These are phyloP conservation scores for Anarhynchus alexandrinus DNA, from an alignment of 2,113 vertebrate species.

Conservation along the genomic window DNA sequence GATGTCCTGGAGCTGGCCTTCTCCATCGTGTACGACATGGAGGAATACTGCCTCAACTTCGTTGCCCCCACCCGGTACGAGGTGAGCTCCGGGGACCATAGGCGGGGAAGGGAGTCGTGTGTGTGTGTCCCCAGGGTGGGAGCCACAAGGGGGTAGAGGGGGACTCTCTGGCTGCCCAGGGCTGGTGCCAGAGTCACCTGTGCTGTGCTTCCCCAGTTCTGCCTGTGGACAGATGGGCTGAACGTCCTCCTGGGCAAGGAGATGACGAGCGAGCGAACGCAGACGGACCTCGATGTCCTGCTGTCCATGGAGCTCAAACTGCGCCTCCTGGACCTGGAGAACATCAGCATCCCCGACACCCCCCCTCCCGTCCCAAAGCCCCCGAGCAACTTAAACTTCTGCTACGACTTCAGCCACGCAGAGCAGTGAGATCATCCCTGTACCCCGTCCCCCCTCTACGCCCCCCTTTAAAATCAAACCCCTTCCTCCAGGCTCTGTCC, in stretches of 20 bases:
- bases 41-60: slow-evolving; percentile 92
- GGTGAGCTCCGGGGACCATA: slow-evolving; percentile 73
- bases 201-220: slow-evolving; percentile 77
- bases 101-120: neutral
- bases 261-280: slow-evolving; percentile 90
- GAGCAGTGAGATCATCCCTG: slow-evolving; percentile 75
- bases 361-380: slow-evolving; percentile 88
- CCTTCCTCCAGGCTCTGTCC: neutral
- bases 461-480: neutral
- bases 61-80: slow-evolving; percentile 88
- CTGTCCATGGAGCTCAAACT: slow-evolving; percentile 98
- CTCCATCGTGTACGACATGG: slow-evolving; percentile 87
- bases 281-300: slow-evolving; percentile 91
- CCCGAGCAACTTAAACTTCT: slow-evolving; percentile 96
- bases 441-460: accelerated
- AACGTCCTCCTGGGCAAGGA: slow-evolving; percentile 88
- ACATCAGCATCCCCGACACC: slow-evolving; percentile 86
- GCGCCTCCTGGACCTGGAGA: slow-evolving; percentile 93
- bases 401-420: slow-evolving; percentile 89
- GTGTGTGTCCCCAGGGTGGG: no score
- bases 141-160: neutral
- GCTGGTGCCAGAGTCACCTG: neutral
- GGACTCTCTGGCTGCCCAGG: no score
- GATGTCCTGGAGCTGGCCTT: slow-evolving; percentile 92
- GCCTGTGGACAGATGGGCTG: slow-evolving; percentile 94